Base-by-base conservation (phyloP, 2,113 vertebrate genomes). In the Corythoichthys intestinalis region DNA sequence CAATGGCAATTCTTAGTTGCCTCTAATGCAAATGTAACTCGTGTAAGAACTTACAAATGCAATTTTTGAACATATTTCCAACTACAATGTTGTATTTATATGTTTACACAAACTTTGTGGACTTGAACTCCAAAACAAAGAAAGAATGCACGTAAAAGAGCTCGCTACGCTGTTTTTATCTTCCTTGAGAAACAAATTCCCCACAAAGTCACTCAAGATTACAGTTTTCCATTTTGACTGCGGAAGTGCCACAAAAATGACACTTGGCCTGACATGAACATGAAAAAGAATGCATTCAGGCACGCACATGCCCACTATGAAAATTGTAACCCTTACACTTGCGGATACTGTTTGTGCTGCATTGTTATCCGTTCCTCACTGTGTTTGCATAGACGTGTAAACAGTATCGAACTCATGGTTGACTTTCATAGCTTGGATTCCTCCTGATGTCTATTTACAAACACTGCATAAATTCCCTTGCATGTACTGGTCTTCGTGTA, bases 341-440 rank as follows among this genome's bases (percentile, higher is more conserved):
- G 52, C 0, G 10, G 73, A 73, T 62, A 72, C 74, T 76, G 79
- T 83, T 85, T 78, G 73, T 58, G 0, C 54, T 61, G 69, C 74
- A 71, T 67, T 75, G 81, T 82, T 79, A 86, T 79, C 74, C 13
- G 65, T 41, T 63, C 73, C 44, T 74, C 65, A 74, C 57, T 72
- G 58, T 4, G 34, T 79, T 70, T 77, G 71, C 47, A 65, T 65
- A 61, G 62, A 0, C 72, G 78, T 77, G 76, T 83, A 77, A 83
- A 86, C 82, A 80, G 65, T 66, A 73, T 71, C 76, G 71, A 65
- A 78, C 38, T 65, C 77, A 62, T 59, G 78, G 77, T 79, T 76
- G 61, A 2, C 5, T 47, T 35, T 78, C 84, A 85, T 87, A 82
- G 68, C 66, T 88, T 54, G 65, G 15, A 88, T 87, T 85, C 72